Evolutionary conservation across 2,888 invertebrate genomes (phyloP).

Genomic region (Xestia ashworthii): DNA sequence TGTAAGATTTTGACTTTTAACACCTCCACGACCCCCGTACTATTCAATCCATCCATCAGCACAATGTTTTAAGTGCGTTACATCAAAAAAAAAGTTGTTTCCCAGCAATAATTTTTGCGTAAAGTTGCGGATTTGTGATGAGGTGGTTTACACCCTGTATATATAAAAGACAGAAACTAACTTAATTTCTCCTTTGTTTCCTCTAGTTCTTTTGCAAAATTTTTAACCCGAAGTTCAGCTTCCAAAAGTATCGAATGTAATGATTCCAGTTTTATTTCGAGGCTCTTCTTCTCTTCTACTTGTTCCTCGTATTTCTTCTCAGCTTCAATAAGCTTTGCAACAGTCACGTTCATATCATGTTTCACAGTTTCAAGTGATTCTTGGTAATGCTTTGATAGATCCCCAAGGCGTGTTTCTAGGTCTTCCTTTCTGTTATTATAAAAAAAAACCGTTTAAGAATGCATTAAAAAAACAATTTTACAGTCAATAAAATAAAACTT

Average conservation of each 20-base stretch:
- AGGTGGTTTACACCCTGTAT: too few relatives aligned
- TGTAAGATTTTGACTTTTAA: too few relatives aligned
- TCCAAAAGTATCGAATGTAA: constrained; percentile 75
- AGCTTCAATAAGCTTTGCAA: constrained; percentile 76
- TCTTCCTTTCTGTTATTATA: constrained; percentile 80
- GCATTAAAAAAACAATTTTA: background rate
- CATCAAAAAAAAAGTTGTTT: too few relatives aligned
- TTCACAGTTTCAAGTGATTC: constrained; percentile 77
- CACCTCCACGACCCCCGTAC: too few relatives aligned
- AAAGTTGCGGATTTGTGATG: too few relatives aligned
- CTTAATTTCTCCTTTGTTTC: constrained; percentile 68
- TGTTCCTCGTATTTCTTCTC: constrained; percentile 79
- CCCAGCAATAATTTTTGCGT: too few relatives aligned
- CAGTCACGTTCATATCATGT: constrained; percentile 75
- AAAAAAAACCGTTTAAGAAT: background rate
- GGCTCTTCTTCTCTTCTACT: constrained; percentile 73
- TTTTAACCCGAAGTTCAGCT: constrained; percentile 73
- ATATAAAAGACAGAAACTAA: constrained; percentile 22
- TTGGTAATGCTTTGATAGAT: constrained; percentile 78
- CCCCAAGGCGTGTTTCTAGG: constrained; percentile 79
- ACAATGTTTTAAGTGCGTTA: too few relatives aligned
- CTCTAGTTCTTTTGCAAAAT: constrained; percentile 68
- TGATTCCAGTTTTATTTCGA: constrained; percentile 74
- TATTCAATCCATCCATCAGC: too few relatives aligned
- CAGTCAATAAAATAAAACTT: background rate